phyloP scores from a whole-genome alignment of 1,140 invertebrate species.

The Triops longicaudatus region DNA sequence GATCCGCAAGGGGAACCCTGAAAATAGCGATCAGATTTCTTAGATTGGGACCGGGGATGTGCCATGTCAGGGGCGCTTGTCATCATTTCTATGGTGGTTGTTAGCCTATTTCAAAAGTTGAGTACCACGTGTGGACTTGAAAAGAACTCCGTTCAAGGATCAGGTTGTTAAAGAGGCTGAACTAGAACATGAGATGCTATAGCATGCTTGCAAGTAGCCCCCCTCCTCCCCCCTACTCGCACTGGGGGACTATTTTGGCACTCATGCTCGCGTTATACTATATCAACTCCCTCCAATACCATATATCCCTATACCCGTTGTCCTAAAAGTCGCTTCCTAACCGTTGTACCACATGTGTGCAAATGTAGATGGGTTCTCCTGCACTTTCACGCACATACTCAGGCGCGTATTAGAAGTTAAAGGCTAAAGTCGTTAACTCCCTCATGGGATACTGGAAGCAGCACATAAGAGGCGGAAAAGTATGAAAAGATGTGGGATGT shows the following conservation, averaged over 20 bases:
- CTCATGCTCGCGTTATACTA: neutral
- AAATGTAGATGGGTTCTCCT: neutral
- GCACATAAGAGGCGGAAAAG: neutral
- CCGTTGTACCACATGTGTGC: slow-evolving; percentile 14
- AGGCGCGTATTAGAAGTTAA: neutral
- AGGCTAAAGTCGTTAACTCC: slow-evolving; percentile 8
- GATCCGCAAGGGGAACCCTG: neutral
- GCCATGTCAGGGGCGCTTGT: slow-evolving; percentile 13
- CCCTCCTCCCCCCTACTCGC: neutral
- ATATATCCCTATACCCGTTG: neutral
- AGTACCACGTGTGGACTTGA: slow-evolving; percentile 5
- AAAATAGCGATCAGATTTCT: slow-evolving; percentile 13
- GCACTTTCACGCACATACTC: neutral
- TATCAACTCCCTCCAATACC: neutral
- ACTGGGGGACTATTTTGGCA: neutral
- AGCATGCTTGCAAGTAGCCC: neutral
- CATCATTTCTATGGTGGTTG: slow-evolving; percentile 1
- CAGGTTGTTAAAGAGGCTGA: slow-evolving; percentile 11
- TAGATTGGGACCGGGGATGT: neutral
- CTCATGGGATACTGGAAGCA: neutral
- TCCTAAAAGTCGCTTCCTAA: neutral
- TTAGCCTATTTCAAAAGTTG: slow-evolving; percentile 3
- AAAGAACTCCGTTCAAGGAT: slow-evolving; percentile 12
- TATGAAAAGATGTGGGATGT: slow-evolving; percentile 12
- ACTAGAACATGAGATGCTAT: neutral